A percentile compares a stretch with the other conserved stretches of the same genome.
These are phyloP conservation scores for Hirudo medicinalis DNA, from an alignment of 1,140 invertebrate species.

Conservation along the genomic window DNA sequence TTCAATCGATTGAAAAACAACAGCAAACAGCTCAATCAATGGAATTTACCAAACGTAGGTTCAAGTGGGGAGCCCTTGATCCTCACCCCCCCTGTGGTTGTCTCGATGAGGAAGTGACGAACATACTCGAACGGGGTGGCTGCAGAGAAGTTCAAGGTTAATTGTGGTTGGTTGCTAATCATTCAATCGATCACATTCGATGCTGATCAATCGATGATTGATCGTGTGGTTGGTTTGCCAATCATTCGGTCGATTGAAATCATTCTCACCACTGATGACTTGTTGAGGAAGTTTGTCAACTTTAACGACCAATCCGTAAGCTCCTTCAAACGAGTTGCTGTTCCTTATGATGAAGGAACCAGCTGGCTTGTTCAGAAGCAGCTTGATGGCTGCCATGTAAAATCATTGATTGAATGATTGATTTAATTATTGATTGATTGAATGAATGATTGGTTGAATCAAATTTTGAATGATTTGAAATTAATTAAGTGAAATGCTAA, in stretches of 20 bases:
- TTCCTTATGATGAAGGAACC: conserved; percentile 4
- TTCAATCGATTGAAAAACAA: no score
- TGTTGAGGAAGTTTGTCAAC: background rate
- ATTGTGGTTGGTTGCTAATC: background rate
- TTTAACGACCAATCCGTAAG: background rate
- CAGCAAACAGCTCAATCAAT: no score
- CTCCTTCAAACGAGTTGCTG: background rate
- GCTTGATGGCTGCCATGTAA: no score
- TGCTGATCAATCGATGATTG: background rate
- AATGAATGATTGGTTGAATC: no score
- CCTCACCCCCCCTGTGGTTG: background rate
- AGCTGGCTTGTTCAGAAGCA: background rate
- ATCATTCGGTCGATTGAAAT: background rate
- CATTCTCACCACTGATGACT: background rate
- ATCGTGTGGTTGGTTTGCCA: background rate
- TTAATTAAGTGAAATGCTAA: no score
- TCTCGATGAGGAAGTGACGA: background rate
- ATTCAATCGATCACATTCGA: no score
- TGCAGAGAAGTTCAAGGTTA: no score
- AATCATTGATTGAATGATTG: no score
- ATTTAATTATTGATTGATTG: no score
- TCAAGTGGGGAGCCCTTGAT: background rate
- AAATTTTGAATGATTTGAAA: no score
- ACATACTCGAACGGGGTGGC: background rate
- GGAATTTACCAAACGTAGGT: background rate